Percentiles rank a stretch among this genome's conserved stretches.
Conservation (phyloP, 2,888 invertebrate genomes). For the Pasiphila rectangulata region DNA sequence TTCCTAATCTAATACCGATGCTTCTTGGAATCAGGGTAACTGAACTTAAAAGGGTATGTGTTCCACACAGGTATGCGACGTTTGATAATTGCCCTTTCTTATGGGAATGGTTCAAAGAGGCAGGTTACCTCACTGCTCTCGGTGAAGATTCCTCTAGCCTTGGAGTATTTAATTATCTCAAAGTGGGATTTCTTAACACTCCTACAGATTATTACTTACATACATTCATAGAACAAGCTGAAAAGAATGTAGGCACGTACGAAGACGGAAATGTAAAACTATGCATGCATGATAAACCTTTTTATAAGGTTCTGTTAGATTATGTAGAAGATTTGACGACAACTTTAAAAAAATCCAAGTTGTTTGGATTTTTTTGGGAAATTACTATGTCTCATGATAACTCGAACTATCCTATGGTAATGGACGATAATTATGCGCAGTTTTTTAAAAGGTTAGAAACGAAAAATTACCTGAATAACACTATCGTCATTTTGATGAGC, state of each 20-base stretch:
- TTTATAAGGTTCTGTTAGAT: constrained; percentile 85
- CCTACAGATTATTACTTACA: constrained; percentile 93
- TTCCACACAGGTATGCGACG: constrained; percentile 76
- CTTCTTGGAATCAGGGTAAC: constrained; percentile 85
- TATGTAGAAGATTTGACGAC: constrained; percentile 84
- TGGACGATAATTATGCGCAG: constrained; percentile 83
- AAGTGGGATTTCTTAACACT: constrained; percentile 86
- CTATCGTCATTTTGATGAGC: constrained; percentile 87
- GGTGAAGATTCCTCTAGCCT: constrained; percentile 91
- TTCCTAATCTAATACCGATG: constrained; percentile 93
- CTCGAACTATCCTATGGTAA: constrained; percentile 87
- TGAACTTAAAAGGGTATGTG: constrained; percentile 84
- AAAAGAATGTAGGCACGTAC: constrained; percentile 83
- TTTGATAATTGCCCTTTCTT: constrained; percentile 92
- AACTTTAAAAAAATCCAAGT: constrained; percentile 79
- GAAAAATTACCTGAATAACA: constrained; percentile 82
- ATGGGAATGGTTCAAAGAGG: constrained; percentile 89
- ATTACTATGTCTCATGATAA: constrained; percentile 91
- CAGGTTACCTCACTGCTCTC: constrained; percentile 88
- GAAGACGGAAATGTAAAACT: constrained; percentile 83
- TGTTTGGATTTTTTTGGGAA: constrained; percentile 93
- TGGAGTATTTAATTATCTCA: constrained; percentile 90
- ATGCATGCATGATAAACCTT: constrained; percentile 86
- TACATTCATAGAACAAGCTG: constrained; percentile 86
- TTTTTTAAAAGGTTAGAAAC: constrained; percentile 80